Base-by-base conservation (phyloP, 2,113 vertebrate species). In the Taurulus bubalis region DNA sequence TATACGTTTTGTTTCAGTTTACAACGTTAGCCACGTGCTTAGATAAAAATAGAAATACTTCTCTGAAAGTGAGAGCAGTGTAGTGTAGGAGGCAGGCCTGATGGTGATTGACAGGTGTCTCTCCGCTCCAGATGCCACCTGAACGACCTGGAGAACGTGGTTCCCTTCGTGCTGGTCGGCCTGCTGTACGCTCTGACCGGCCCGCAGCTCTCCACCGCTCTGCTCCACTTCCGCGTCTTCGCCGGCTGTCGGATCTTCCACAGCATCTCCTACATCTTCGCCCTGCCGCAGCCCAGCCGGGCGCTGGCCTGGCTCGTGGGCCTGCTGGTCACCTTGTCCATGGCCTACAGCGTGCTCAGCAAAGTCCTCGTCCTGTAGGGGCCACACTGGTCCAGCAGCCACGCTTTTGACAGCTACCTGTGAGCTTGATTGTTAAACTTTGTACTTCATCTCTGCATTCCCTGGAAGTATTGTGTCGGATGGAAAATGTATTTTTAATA, bases 101-200 rank as follows among this genome's bases (percentile, higher is more conserved):
- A 12, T n/a, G 2, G 4, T 36, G 32, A 60, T 18, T 22, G 30
- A 62, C 16, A 26, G 26, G 5, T 56, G n/a, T 34, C 38, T 12
- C 9, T 14, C 51, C 11, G 63, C 9, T 66, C 0, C 58, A 99
- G 98, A 79, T 95, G 94, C 79, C 98, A 99, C 87, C 94, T 91
- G 91, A 99, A 99, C n/a, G 97, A 99, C 90, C 82, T 99, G 82
- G 98, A 99, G 83, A 99, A 97, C 40, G 92, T 98, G 0, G n/a
- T 98, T 56, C 98, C 98, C 0, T 99, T 98, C 32, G 32, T 98
- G 16, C 74, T 96, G 12, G 80, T 98, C 1, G 97, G 97, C 4
- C 93, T 99, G 10, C 89, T 99, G 36, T 99, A 98, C 0, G 77
- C 95, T 4, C 82, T 99, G 78, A 96, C 95, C 0, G 92, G 92